These are phyloP conservation scores for Hemichromis elongatus DNA, from an alignment of 2,113 vertebrate genomes.

Conservation along the genomic window DNA sequence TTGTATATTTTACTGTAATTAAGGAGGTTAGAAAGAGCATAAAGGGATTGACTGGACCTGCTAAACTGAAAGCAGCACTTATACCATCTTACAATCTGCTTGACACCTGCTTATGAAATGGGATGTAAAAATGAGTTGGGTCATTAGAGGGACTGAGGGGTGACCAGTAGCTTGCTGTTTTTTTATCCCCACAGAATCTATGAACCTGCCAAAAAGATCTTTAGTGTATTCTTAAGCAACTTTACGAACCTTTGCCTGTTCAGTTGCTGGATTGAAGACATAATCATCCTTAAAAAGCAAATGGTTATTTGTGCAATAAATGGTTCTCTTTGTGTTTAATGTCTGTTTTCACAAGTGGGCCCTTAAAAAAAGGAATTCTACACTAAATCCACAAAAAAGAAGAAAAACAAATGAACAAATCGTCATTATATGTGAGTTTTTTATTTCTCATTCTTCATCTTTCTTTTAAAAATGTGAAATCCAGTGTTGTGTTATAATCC, in stretches of 20 bases:
- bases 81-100: not conserved
- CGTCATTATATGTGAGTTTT: not conserved
- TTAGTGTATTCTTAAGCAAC: not conserved
- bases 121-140: not conserved
- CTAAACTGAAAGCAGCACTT: not conserved
- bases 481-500: not conserved
- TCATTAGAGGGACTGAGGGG: not conserved
- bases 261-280: not conserved
- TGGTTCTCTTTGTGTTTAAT: not conserved
- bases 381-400: not conserved
- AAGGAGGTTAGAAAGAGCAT: not conserved
- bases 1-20: not conserved
- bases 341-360: not conserved
- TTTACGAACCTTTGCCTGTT: not conserved
- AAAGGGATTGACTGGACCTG: not conserved
- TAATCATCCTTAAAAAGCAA: constrained; percentile 15
- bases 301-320: constrained; percentile 9
- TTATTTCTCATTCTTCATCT: no score
- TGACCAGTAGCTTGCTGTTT: not conserved
- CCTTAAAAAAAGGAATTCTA: not conserved
- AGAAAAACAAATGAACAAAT: not conserved
- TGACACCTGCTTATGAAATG: not conserved
- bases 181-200: not conserved
- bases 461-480: not conserved
- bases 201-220: not conserved